phyloP scores from a whole-genome alignment of 2,888 invertebrate species.

The Drosophila paranaensis region DNA sequence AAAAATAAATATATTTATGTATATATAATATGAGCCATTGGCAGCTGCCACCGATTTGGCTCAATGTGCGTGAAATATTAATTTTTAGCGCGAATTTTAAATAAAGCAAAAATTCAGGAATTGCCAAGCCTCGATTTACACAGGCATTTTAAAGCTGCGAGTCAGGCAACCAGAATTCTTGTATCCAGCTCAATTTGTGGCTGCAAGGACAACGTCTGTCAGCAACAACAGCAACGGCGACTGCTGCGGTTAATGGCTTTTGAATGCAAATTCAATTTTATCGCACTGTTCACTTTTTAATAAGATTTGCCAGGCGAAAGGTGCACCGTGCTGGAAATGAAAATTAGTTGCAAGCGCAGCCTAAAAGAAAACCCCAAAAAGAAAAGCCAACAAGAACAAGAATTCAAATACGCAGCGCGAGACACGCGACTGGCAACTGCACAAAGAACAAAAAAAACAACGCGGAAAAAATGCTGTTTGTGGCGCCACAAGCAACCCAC shows the following conservation, averaged over 20 bases:
- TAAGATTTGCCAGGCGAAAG: conserved; percentile 78
- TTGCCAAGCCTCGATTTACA: conserved; percentile 23
- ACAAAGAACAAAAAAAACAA: conserved; percentile 61
- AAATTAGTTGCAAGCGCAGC: conserved; percentile 77
- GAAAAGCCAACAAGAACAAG: conserved; percentile 32
- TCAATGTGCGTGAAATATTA: conserved; percentile 66
- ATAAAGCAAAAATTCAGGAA: conserved; percentile 23
- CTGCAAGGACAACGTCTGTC: conserved; percentile 58
- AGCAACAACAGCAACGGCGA: conserved; percentile 54
- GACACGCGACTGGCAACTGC: conserved; percentile 72
- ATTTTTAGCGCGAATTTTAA: conserved; percentile 47
- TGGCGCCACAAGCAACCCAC: conserved; percentile 68
- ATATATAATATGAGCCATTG: conserved; percentile 23
- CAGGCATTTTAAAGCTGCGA: conserved; percentile 39
- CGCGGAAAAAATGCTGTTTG: conserved; percentile 61
- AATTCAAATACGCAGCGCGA: conserved; percentile 60
- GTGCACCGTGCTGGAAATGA: conserved; percentile 80
- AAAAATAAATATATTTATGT: conserved; percentile 16
- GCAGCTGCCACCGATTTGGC: conserved; percentile 49
- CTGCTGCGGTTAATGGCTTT: conserved; percentile 85
- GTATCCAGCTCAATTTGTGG: conserved; percentile 68
- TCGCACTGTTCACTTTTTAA: conserved; percentile 84
- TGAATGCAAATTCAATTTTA: conserved; percentile 83
- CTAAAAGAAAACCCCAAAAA: conserved; percentile 36
- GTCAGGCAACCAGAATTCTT: conserved; percentile 8